phyloP scores from a whole-genome alignment of 2,888 invertebrate genomes.

The Zelleria hepariella region DNA sequence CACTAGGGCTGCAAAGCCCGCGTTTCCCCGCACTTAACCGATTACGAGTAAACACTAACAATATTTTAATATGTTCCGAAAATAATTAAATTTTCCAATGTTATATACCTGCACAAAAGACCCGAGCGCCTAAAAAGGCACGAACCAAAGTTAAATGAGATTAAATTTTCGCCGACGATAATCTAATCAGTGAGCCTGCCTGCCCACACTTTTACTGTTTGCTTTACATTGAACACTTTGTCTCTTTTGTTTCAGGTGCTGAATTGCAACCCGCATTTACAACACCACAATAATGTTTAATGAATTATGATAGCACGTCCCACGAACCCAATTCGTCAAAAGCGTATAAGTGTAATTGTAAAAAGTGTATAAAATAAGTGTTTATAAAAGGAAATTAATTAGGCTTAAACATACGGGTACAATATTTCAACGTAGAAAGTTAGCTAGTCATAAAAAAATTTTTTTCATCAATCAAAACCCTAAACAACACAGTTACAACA shows the following conservation, averaged over 20 bases:
- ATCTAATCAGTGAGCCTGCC: neutral
- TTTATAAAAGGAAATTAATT: too few species aligned
- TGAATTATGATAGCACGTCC: slow-evolving; percentile 7
- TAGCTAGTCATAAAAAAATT: too few species aligned
- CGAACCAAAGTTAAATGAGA: neutral
- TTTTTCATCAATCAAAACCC: neutral
- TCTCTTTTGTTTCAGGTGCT: slow-evolving; percentile 9
- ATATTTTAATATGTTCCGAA: too few species aligned
- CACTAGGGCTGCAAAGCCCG: too few species aligned
- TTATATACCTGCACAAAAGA: too few species aligned
- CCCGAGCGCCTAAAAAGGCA: neutral
- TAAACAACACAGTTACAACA: neutral
- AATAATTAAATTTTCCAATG: too few species aligned
- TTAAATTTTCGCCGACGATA: neutral
- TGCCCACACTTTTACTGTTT: neutral
- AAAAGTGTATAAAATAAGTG: neutral
- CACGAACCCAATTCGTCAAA: neutral
- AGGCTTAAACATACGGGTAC: too few species aligned
- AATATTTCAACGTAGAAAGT: too few species aligned
- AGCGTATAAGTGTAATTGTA: too few species aligned
- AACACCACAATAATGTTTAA: slow-evolving; percentile 1
- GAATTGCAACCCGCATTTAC: slow-evolving; percentile 4
- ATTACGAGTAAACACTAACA: too few species aligned
- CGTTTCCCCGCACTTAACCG: too few species aligned
- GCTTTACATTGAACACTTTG: slow-evolving; percentile 2